Base-by-base conservation (phyloP, 2,113 vertebrate species). In the Passer domesticus region DNA sequence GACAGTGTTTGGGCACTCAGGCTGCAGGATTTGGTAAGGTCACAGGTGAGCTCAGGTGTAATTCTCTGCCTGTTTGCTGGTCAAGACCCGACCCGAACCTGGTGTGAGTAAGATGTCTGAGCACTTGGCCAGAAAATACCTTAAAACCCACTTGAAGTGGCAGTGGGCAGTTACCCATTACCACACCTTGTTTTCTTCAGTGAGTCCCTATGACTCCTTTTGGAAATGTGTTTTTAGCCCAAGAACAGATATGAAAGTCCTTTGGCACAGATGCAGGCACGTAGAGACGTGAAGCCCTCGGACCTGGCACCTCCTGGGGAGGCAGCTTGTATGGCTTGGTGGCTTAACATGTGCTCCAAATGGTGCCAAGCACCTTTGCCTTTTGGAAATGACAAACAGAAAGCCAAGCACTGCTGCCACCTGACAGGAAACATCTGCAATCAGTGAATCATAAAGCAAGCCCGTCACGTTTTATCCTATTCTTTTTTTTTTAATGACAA, bases 351-450 rank as follows among this genome's bases (percentile, higher is more conserved):
- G 19, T 94, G 94, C 87, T 91, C 63, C 1, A 55, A 80, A n/a
- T 6, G 10, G 89, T 94, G 91, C 95, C 91, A 76, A 89, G 50
- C 0, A 1, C 90, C 66, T 88, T 93, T 0, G 2, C 56, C 47
- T 92, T 89, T 72, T 4, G 6, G 69, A 53, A 68, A 90, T 3
- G 82, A 83, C 92, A 94, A 95, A 94, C 52, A 84, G 67, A 95
- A 84, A 82, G 77, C 66, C 31, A 2, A 82, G 81, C 72, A 39
- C 83, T 4, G 5, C 3, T 2, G 44, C 70, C 92, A 89, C 78
- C 90, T 62, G 7, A 76, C 94, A 97, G 96, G 95, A 97, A 97
- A 95, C 94, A 77, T 96, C 95, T 94, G 92, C 95, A 97, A 93
- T 97, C 96, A 92, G 31, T 50, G 72, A 94, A 94, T 89, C 95